A percentile compares a stretch with the other conserved stretches of the same genome.
Evolutionary conservation across 2,888 invertebrate genomes (phyloP).

Genomic region (Omphaloscelis lunosa): DNA sequence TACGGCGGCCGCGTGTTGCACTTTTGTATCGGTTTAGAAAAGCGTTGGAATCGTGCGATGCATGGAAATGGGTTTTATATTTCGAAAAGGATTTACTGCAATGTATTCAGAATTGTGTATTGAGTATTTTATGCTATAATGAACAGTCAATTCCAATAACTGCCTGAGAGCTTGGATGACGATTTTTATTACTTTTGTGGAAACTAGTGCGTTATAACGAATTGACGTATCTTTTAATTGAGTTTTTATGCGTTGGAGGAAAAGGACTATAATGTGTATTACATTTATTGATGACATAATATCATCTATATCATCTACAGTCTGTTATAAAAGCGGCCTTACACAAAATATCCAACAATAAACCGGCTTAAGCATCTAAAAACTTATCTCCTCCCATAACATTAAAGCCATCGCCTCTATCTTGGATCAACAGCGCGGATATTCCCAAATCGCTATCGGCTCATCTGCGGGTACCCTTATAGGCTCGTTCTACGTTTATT

Average conservation of each 20-base stretch:
- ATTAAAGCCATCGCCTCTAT: slow-evolving; percentile 40
- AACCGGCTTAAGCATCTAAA: slow-evolving; percentile 18
- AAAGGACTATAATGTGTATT: background rate
- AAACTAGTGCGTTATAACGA: slow-evolving; percentile 53
- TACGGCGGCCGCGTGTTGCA: slow-evolving; percentile 61
- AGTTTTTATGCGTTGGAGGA: slow-evolving; percentile 16
- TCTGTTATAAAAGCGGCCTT: background rate
- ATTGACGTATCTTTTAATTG: slow-evolving; percentile 52
- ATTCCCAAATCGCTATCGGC: slow-evolving; percentile 46
- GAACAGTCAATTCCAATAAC: slow-evolving; percentile 49
- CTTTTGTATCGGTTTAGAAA: slow-evolving; percentile 69
- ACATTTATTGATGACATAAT: background rate
- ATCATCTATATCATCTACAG: background rate
- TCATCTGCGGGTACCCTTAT: slow-evolving; percentile 66
- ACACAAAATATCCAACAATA: slow-evolving; percentile 14
- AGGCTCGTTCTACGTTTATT: slow-evolving; percentile 69
- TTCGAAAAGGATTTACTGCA: slow-evolving; percentile 60
- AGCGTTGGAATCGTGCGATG: slow-evolving; percentile 60
- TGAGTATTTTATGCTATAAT: slow-evolving; percentile 58
- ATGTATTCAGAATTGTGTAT: slow-evolving; percentile 59
- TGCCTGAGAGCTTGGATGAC: slow-evolving; percentile 35
- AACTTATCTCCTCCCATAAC: slow-evolving; percentile 31
- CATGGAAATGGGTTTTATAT: slow-evolving; percentile 62
- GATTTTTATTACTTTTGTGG: slow-evolving; percentile 52
- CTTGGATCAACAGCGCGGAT: slow-evolving; percentile 39